Percentiles rank a stretch among this genome's conserved stretches.
Conservation (phyloP, 2,113 vertebrate species). For the Heterocephalus glaber region DNA sequence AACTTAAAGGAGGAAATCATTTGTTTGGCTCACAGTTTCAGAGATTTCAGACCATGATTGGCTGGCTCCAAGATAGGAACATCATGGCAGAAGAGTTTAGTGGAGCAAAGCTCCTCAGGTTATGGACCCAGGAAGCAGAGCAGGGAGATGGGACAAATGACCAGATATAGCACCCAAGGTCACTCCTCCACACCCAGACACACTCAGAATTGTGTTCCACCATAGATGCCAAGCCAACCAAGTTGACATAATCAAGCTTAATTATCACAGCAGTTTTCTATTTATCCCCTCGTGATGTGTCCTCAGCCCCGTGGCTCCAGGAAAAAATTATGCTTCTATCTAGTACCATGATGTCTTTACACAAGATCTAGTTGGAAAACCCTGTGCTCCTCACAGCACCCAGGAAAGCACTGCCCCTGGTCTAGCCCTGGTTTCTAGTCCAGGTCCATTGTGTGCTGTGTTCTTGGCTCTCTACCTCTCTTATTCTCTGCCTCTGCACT, state of each 20-base stretch:
- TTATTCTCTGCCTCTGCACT: no score
- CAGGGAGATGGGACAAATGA: not conserved
- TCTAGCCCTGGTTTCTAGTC: not conserved
- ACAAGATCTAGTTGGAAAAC: not conserved
- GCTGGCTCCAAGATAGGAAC: not conserved
- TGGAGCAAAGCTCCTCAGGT: not conserved
- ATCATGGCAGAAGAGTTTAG: not conserved
- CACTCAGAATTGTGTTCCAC: not conserved
- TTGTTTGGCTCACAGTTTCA: not conserved
- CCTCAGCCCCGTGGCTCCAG: not conserved
- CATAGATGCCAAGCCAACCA: not conserved
- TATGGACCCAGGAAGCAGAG: not conserved
- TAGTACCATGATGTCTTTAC: not conserved
- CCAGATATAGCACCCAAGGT: not conserved
- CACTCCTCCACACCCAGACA: not conserved
- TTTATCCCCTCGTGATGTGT: not conserved
- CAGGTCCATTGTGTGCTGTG: not conserved
- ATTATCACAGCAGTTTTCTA: not conserved
- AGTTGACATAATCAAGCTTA: not conserved
- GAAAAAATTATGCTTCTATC: not conserved
- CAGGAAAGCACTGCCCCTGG: not conserved
- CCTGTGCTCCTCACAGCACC: not conserved
- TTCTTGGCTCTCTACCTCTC: not conserved
- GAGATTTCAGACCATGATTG: not conserved
- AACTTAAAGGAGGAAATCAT: not conserved